Conservation (phyloP, 1,140 invertebrate species). For the Oppia nitens region DNA sequence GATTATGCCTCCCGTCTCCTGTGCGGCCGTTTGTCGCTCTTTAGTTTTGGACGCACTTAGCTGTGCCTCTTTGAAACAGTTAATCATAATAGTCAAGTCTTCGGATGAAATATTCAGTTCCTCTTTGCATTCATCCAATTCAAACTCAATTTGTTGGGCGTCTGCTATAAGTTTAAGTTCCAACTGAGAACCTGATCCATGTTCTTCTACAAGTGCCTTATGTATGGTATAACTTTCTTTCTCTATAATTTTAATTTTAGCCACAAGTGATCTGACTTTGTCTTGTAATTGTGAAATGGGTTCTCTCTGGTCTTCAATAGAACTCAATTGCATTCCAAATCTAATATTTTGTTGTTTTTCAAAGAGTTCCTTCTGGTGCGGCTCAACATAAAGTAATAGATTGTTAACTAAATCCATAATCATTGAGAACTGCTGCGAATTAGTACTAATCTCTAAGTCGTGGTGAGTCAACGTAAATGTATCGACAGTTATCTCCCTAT, state of each 20-base stretch:
- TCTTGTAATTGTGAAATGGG: constrained; percentile 86
- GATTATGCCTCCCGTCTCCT: constrained; percentile 35
- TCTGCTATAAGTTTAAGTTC: neutral
- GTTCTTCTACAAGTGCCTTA: constrained; percentile 37
- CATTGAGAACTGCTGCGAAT: constrained; percentile 86
- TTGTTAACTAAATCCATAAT: constrained; percentile 94
- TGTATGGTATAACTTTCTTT: constrained; percentile 79
- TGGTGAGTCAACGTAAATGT: constrained; percentile 96
- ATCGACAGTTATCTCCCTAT: constrained; percentile 65
- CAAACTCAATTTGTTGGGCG: constrained; percentile 9
- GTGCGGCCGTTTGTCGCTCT: constrained; percentile 17
- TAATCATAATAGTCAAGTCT: constrained; percentile 75
- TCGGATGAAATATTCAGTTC: constrained; percentile 66
- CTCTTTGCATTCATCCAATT: constrained; percentile 76
- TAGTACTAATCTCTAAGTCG: constrained; percentile 91
- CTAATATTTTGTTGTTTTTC: constrained; percentile 76
- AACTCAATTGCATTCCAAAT: constrained; percentile 76
- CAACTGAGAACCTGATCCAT: neutral
- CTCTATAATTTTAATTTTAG: constrained; percentile 61
- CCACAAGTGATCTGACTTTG: constrained; percentile 48
- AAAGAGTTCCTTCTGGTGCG: constrained; percentile 73
- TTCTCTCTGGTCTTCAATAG: constrained; percentile 69
- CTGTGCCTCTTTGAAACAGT: constrained; percentile 66
- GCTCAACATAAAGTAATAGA: constrained; percentile 85
- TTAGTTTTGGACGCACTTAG: constrained; percentile 30